Evolutionary conservation across 2,113 vertebrate genomes (phyloP).

Genomic region (Pyxicephalus adspersus): DNA sequence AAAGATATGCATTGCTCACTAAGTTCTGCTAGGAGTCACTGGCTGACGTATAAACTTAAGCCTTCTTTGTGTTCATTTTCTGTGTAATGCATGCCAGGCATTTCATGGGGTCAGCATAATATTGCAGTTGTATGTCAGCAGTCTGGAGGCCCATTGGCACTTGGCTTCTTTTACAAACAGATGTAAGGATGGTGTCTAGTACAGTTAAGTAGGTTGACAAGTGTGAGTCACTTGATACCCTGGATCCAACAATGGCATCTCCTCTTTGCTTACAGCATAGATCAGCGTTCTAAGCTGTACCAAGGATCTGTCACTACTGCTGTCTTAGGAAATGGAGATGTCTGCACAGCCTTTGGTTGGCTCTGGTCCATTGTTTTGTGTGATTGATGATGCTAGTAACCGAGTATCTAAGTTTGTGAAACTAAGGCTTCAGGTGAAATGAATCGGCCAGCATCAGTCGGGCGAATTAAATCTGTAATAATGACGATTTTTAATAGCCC

Average conservation of each 20-base stretch:
- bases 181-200: background rate
- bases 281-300: background rate
- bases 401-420: background rate
- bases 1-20: no score
- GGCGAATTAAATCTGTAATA: background rate
- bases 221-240: constrained; percentile 31
- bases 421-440: background rate
- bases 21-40: background rate
- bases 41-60: constrained; percentile 14
- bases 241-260: background rate
- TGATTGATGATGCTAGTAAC: constrained; percentile 25
- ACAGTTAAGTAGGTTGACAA: constrained; percentile 5
- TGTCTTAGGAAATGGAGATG: background rate
- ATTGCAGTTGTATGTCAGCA: constrained; percentile 28
- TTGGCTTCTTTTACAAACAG: background rate
- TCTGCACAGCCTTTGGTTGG: background rate
- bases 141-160: constrained; percentile 15
- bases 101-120: constrained; percentile 37
- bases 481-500: background rate
- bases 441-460: background rate
- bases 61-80: constrained; percentile 21
- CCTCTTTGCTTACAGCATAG: constrained; percentile 4
- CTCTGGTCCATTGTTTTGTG: background rate
- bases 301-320: background rate
- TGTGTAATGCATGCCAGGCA: constrained; percentile 24